Conservation (phyloP, 2,797 vertebrate species). For the Phalanger gymnotis region DNA sequence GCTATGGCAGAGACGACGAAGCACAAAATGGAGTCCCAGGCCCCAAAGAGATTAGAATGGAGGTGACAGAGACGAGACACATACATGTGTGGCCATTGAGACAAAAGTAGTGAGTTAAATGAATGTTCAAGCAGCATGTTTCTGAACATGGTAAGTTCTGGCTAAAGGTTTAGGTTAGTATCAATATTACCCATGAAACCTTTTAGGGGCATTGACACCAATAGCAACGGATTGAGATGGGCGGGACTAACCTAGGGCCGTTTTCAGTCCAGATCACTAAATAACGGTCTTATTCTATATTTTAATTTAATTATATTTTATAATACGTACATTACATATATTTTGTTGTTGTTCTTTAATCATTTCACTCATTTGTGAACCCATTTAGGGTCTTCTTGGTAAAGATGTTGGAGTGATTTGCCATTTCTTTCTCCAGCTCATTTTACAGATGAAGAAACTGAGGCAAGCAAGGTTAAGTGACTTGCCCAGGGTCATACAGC, state of each 20-base stretch:
- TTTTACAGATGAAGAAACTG: not conserved
- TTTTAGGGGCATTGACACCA: not conserved
- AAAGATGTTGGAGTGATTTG: not conserved
- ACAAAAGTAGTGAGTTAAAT: not conserved
- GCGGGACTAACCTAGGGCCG: not conserved
- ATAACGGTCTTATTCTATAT: not conserved
- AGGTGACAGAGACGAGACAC: not conserved
- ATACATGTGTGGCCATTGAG: not conserved
- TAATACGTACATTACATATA: not conserved
- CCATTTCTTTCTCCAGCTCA: not conserved
- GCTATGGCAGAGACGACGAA: not conserved
- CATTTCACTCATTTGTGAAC: not conserved
- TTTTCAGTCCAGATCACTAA: not conserved
- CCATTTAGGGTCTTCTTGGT: not conserved
- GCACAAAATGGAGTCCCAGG: not conserved
- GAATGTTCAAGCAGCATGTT: not conserved
- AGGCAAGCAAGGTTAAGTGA: not conserved
- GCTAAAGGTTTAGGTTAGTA: not conserved
- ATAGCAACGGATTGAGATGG: not conserved
- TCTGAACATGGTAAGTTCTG: not conserved
- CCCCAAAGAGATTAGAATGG: not conserved
- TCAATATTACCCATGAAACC: not conserved
- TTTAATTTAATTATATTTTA: not conserved
- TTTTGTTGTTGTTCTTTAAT: not conserved
- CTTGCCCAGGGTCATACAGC: not conserved